phyloP scores from a whole-genome alignment of 2,113 vertebrate species.

The Thalassarche chlororhynchos region DNA sequence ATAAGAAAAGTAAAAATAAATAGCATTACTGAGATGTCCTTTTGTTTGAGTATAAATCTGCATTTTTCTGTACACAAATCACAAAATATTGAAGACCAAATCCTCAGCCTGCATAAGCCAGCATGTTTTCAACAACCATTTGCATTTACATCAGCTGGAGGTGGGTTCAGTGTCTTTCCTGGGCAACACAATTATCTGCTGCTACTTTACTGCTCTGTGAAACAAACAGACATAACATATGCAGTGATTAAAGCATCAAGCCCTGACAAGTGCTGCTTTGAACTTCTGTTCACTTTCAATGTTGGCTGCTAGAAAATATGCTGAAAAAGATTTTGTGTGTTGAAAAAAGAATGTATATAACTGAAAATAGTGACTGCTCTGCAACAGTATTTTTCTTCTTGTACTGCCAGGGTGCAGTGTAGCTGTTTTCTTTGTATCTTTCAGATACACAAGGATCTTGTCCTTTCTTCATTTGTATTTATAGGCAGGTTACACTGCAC shows the following conservation, averaged over 20 bases:
- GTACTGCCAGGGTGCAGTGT: background rate
- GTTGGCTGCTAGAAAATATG: background rate
- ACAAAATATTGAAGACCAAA: background rate
- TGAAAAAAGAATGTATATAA: background rate
- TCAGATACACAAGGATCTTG: background rate
- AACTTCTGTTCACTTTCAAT: background rate
- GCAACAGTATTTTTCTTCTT: background rate
- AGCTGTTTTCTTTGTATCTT: background rate
- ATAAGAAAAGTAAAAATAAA: background rate
- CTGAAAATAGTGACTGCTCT: background rate
- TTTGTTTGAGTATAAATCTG: background rate
- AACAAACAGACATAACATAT: background rate
- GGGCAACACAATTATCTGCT: background rate
- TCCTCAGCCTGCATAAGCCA: background rate
- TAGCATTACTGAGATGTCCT: accelerated
- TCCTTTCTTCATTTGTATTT: background rate
- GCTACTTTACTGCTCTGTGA: background rate
- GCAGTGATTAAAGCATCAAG: background rate
- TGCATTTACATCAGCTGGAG: background rate
- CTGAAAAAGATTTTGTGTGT: background rate
- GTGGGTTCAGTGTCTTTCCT: background rate
- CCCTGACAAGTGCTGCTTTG: background rate
- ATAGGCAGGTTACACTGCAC: background rate
- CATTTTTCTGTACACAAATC: background rate
- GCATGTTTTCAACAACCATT: background rate